Evolutionary conservation across 1,140 invertebrate species (phyloP).

Genomic region (Bombus fervidus): DNA sequence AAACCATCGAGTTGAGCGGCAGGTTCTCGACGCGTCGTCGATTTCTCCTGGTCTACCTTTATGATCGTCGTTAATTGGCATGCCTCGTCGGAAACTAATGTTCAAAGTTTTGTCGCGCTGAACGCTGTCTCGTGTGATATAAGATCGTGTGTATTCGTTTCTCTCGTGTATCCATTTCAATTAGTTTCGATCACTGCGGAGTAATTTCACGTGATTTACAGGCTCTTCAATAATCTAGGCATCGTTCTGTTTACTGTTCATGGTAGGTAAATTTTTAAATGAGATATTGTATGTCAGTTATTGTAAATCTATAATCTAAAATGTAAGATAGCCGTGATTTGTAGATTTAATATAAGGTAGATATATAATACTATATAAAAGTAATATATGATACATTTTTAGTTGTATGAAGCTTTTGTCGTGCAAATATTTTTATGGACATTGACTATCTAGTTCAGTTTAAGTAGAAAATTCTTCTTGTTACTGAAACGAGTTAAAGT

Average conservation of each 20-base stretch:
- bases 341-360: too few species aligned
- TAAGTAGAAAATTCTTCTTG: neutral
- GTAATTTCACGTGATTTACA: neutral
- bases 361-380: too few species aligned
- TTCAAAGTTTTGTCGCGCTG: neutral
- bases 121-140: neutral
- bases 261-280: slow-evolving; percentile 16
- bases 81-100: neutral
- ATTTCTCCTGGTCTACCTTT: slow-evolving; percentile 14
- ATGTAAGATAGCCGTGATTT: neutral
- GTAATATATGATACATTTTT: neutral
- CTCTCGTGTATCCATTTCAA: neutral
- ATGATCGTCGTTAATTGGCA: neutral
- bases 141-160: neutral
- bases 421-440: neutral
- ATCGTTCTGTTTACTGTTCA: neutral
- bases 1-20: slow-evolving; percentile 50
- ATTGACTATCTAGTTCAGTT: neutral
- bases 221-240: too few species aligned
- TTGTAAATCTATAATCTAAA: neutral
- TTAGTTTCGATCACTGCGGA: neutral
- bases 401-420: neutral
- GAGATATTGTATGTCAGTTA: too few species aligned
- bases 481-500: neutral
- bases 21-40: neutral